Base-by-base conservation (phyloP, 53 echinoderm and acorn worm species). In the Astropecten irregularis region DNA sequence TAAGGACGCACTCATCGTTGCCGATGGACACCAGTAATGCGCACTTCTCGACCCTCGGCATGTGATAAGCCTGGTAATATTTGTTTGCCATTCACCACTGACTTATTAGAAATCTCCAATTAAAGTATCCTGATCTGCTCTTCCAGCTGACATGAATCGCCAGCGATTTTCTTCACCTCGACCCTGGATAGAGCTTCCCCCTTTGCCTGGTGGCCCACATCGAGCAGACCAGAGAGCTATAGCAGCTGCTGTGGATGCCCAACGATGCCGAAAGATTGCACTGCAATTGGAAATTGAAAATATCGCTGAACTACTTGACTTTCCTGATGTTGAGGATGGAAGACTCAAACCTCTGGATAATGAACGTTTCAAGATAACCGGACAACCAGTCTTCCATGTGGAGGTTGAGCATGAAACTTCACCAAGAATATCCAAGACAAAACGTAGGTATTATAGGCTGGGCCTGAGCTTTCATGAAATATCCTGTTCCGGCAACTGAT, bases 241-340 rank as follows among this genome's bases (percentile, higher is more conserved):
- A 23, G 38, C 16, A 28, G 65, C 65, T 38, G 38, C 16, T 2
- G 18, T 35, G 38, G 65, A 36, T 20, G 65, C 65, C 19, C 36
- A 64, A 64, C 35, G 36, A 64, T 38, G 38, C 65, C 65, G 65
- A 35, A 28, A 23, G 30, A 29, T 3, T 20, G 65, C 65, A 6
- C 35, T 64, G 36, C 19, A 64, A 20, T 64, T 64, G 38, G 65
- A 64, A 38, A 64, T 20, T n/a, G 65, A 64, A 64, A 37, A 11
- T 16, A 3, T 1, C 2, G 65, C 65, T 3, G 31, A 9, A 31
- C 7, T 25, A 22, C 20, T 9, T 0, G 54, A 54, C 8, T 2
- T 30, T 0, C 32, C 28, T 30, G 59, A 9, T 31, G 13, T 21
- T 58, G 11, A 6, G 14, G n/a, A n/a, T n/a, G n/a, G n/a, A n/a